Conservation (phyloP, 2,888 invertebrate genomes). For the Melanostoma scalare region DNA sequence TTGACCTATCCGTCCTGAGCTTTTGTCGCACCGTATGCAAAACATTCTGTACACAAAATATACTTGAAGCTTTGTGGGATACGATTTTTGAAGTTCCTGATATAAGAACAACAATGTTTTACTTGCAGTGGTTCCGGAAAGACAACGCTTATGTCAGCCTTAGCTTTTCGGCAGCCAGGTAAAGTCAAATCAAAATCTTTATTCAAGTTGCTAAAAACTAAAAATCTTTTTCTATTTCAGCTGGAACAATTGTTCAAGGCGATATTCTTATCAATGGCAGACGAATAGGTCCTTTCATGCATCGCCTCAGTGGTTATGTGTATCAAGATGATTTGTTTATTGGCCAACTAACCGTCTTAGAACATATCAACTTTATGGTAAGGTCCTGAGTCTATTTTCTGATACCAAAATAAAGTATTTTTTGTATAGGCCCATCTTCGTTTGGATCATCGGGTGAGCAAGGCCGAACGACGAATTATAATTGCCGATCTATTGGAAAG, state of each 20-base stretch:
- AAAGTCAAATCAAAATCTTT: not conserved
- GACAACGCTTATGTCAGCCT: slow-evolving; percentile 92
- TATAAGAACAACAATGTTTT: slow-evolving; percentile 44
- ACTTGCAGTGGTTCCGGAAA: slow-evolving; percentile 89
- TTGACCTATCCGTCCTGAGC: too few relatives aligned
- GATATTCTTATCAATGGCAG: slow-evolving; percentile 91
- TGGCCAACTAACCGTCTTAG: slow-evolving; percentile 91
- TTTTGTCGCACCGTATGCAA: too few relatives aligned
- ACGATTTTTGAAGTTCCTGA: too few relatives aligned
- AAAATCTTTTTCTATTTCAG: slow-evolving; percentile 79
- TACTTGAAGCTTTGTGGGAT: too few relatives aligned
- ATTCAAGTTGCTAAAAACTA: too few relatives aligned
- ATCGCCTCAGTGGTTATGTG: slow-evolving; percentile 92
- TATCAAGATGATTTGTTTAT: slow-evolving; percentile 96
- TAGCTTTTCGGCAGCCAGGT: slow-evolving; percentile 91
- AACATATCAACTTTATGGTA: slow-evolving; percentile 94
- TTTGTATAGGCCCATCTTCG: slow-evolving; percentile 88
- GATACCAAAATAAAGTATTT: not conserved
- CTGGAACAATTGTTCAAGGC: slow-evolving; percentile 88
- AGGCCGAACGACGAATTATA: slow-evolving; percentile 85
- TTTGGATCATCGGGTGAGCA: slow-evolving; percentile 87
- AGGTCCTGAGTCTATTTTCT: not conserved
- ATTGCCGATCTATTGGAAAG: slow-evolving; percentile 88
- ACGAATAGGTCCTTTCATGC: slow-evolving; percentile 89
- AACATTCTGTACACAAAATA: too few relatives aligned